phyloP scores from a whole-genome alignment of 2,888 invertebrate genomes.

The Liopterus haemorrhoidalis region DNA sequence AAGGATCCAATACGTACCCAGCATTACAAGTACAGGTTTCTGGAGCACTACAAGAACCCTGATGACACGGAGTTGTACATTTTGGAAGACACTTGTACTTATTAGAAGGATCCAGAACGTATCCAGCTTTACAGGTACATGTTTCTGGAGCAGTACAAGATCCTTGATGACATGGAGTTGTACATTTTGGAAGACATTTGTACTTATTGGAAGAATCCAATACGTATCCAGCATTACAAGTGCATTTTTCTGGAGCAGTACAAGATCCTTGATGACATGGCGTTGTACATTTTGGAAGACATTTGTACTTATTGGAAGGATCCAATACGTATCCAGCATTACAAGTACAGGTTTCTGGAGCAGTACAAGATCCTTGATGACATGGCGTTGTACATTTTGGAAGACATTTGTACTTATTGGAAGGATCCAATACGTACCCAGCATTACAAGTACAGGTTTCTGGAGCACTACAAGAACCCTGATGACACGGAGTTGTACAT shows the following conservation, averaged over 20 bases:
- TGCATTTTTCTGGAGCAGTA: conserved; percentile 39
- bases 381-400: conserved; percentile 12
- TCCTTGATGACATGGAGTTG: conserved; percentile 41
- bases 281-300: conserved; percentile 32
- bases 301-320: conserved; percentile 31
- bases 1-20: too few species aligned
- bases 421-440: conserved; percentile 25
- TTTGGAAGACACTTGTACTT: conserved; percentile 33
- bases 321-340: conserved; percentile 38
- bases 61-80: conserved; percentile 30
- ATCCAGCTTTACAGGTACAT: conserved; percentile 45
- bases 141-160: conserved; percentile 25
- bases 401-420: conserved; percentile 15
- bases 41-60: conserved; percentile 28
- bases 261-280: conserved; percentile 41
- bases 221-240: conserved; percentile 51
- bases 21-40: too few species aligned
- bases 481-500: conserved; percentile 42
- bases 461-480: conserved; percentile 33
- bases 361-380: conserved; percentile 45
- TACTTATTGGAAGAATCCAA: conserved; percentile 43
- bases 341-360: conserved; percentile 49
- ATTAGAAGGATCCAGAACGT: conserved; percentile 38
- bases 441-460: conserved; percentile 31
- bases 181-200: conserved; percentile 42